Evolutionary conservation across 2,797 vertebrate species (phyloP), one percentile per base, ranked within the genome.

Genomic region (Sebastes elongatus): DNA sequence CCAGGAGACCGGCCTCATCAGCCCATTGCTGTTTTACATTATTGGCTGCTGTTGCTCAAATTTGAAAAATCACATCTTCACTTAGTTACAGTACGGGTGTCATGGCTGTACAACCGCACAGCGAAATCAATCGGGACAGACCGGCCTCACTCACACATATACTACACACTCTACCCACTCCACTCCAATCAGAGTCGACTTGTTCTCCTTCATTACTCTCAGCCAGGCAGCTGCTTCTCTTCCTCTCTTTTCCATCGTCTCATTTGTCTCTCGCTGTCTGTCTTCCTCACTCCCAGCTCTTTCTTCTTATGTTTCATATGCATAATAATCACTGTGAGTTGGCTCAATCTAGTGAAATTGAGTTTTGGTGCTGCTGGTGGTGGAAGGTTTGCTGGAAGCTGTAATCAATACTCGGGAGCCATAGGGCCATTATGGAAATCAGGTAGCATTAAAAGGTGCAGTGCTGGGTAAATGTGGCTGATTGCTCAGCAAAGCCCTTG

Each of bases 401-500:
- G 78, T 87, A 92, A 92, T 94, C 93, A 81, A 95, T 93, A 92
- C 78, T 71, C 49, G 70, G 79, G 84, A 93, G 85, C 81, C 56
- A 75, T 75, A 64, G 69, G 78, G 75, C 86, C 88, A 89, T 94
- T 93, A 92, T 94, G 88, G 83, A 94, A 94, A 94, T 91, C 87
- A 90, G 80, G 87, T 74, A 60, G 82, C 79, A 88, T 91, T 86
- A 89, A 86, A 78, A 82, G 71, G 62, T 57, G 73, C 80, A 66
- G 72, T 22, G 11, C 64, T 71, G 80, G 67, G 33, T 75, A 53
- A 83, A 76, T 46, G 53, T 56, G 20, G 30, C 57, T 56, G 71
- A 81, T 78, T 69, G 80, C 63, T 82, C 61, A 76, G 80, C 70
- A 68, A 62, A 78, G 66, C 49, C 56, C 30, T 33, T 11, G 59